These are phyloP conservation scores for Pocillopora damicornis DNA, from an alignment of 64 coral and sea anemone species.

Conservation along the genomic window DNA sequence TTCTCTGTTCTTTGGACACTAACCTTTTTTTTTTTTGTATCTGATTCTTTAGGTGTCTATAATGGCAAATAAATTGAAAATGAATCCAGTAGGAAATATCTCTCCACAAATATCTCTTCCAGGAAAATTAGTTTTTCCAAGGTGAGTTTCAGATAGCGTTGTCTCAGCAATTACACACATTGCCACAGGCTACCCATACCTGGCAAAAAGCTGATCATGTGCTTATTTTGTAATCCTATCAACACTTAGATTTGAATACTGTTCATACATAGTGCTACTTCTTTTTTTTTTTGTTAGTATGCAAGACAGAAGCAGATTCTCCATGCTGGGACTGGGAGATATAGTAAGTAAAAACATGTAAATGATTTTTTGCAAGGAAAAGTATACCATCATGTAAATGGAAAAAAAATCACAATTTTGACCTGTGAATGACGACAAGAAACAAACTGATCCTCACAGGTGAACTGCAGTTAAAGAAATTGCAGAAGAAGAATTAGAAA, in stretches of 20 bases:
- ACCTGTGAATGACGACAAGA: too few species aligned
- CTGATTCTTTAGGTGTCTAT: slow-evolving; percentile 56
- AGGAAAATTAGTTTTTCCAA: slow-evolving; percentile 96
- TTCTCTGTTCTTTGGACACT: neutral
- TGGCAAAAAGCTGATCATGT: too few species aligned
- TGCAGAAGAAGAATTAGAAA: too few species aligned
- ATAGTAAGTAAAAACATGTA: slow-evolving; percentile 75
- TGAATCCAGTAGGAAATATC: slow-evolving; percentile 59
- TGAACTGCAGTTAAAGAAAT: too few species aligned
- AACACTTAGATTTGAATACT: neutral
- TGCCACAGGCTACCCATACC: too few species aligned
- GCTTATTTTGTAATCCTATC: too few species aligned
- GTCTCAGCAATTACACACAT: too few species aligned
- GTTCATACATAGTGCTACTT: neutral
- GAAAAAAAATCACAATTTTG: too few species aligned
- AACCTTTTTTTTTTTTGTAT: neutral
- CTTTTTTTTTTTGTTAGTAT: slow-evolving; percentile 23
- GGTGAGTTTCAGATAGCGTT: slow-evolving; percentile 32
- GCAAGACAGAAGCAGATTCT: slow-evolving; percentile 83
- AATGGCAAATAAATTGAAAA: slow-evolving; percentile 90
- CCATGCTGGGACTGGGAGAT: slow-evolving; percentile 97
- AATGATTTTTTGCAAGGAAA: neutral
- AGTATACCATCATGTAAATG: neutral
- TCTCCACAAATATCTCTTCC: slow-evolving; percentile 92
- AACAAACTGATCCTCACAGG: too few species aligned